Percentiles rank a stretch among this genome's conserved stretches.
These are phyloP conservation scores for Rallus limicola DNA, from an alignment of 2,113 vertebrate species.

Conservation along the genomic window DNA sequence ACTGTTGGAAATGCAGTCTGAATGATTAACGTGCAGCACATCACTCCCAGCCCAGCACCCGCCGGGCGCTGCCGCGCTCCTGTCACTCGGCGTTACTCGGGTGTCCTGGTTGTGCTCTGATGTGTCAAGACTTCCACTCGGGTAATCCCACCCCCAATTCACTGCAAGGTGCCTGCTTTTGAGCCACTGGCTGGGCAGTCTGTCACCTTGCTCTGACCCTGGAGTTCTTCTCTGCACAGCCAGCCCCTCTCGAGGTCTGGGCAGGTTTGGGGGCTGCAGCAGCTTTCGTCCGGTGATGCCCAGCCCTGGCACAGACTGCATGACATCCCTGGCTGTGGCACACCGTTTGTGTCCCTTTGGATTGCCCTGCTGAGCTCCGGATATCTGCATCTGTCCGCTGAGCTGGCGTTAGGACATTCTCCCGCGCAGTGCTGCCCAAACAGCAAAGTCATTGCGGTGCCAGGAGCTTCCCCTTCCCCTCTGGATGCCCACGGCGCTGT, in stretches of 20 bases:
- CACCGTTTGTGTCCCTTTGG: background rate
- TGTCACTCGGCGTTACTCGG: background rate
- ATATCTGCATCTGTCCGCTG: background rate
- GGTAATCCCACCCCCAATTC: background rate
- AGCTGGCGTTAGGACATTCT: background rate
- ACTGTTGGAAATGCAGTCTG: background rate
- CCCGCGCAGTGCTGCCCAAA: too few species aligned
- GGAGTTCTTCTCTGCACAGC: background rate
- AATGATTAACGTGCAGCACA: background rate
- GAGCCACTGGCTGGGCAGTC: background rate
- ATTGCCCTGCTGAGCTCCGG: background rate
- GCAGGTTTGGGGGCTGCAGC: background rate
- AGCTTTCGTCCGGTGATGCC: background rate
- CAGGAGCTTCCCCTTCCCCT: background rate
- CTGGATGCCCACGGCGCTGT: background rate
- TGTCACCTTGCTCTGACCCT: background rate
- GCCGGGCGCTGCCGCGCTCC: background rate
- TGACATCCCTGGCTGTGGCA: background rate
- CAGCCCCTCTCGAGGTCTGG: background rate
- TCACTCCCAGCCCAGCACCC: background rate
- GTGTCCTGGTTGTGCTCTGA: background rate
- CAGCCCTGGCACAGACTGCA: background rate
- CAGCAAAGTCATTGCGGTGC: background rate
- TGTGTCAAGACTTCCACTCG: background rate
- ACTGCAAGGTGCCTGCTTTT: background rate